Evolutionary conservation across 2,797 vertebrate species (phyloP).

Genomic region (Phoxinus dragarum): DNA sequence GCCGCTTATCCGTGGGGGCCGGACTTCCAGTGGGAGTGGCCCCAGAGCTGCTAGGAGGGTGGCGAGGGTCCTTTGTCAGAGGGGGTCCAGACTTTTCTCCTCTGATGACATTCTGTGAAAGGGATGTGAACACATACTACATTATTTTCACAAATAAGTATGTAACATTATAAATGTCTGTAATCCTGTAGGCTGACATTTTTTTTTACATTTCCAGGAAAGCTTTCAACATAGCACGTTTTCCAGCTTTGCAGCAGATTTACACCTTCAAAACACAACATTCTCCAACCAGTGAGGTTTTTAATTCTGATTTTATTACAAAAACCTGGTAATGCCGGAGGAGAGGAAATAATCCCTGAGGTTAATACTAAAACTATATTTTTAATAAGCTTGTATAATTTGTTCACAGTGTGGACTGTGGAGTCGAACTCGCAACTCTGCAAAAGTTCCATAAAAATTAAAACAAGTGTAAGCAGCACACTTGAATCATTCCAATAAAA

Average conservation of each 20-base stretch:
- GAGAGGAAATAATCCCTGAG: neutral
- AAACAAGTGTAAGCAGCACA: neutral
- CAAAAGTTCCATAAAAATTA: neutral
- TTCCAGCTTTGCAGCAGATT: constrained; percentile 23
- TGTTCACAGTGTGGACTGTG: neutral
- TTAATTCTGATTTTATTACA: constrained; percentile 20
- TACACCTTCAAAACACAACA: neutral
- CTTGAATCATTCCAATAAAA: constrained; percentile 13
- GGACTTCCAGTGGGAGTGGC: constrained; percentile 90
- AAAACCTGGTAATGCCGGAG: neutral
- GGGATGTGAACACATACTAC: neutral
- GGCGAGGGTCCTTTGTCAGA: constrained; percentile 86
- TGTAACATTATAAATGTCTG: neutral
- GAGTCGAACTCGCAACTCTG: neutral
- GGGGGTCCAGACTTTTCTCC: constrained; percentile 91
- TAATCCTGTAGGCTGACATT: no score
- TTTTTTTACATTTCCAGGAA: neutral
- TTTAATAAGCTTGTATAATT: constrained; percentile 9
- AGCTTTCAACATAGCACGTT: neutral
- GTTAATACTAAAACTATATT: constrained; percentile 5
- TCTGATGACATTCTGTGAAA: constrained; percentile 95
- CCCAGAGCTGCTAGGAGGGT: constrained; percentile 83
- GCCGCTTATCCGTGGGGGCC: constrained; percentile 92
- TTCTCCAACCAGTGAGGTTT: neutral
- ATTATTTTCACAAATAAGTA: neutral